phyloP scores from a whole-genome alignment of 1,140 invertebrate species.

The Procambarus clarkii region DNA sequence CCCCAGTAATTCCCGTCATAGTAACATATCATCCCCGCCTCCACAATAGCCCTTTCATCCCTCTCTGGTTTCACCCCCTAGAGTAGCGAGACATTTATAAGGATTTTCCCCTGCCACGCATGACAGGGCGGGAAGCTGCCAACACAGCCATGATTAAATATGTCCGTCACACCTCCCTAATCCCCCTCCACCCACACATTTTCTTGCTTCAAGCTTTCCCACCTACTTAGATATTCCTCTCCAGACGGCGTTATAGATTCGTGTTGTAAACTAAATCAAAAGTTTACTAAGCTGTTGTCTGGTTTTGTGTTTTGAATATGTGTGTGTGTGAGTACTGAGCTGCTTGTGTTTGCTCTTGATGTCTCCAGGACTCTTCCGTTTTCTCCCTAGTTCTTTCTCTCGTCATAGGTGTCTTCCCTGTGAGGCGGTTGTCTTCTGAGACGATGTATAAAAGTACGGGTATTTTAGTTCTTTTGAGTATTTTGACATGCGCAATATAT shows the following conservation, averaged over 20 bases:
- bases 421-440: too few relatives aligned
- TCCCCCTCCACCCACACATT: neutral
- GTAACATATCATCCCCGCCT: neutral
- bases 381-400: too few relatives aligned
- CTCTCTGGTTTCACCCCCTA: neutral
- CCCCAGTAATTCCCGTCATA: neutral
- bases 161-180: slow-evolving; percentile 3
- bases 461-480: too few relatives aligned
- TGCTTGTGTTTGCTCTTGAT: too few relatives aligned
- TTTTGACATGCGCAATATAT: neutral
- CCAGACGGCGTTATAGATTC: slow-evolving; percentile 8
- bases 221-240: neutral
- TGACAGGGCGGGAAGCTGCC: slow-evolving; percentile 41
- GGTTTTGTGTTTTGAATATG: too few relatives aligned
- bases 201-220: neutral
- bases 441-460: too few relatives aligned
- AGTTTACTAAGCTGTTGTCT: too few relatives aligned
- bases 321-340: too few relatives aligned
- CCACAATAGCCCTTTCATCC: neutral
- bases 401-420: too few relatives aligned
- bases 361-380: too few relatives aligned
- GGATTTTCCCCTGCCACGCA: slow-evolving; percentile 24
- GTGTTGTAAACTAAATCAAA: too few relatives aligned
- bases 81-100: slow-evolving; percentile 38
- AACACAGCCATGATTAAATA: slow-evolving; percentile 44